Evolutionary conservation across 2,888 invertebrate species (phyloP).

Genomic region (Lingula anatina): DNA sequence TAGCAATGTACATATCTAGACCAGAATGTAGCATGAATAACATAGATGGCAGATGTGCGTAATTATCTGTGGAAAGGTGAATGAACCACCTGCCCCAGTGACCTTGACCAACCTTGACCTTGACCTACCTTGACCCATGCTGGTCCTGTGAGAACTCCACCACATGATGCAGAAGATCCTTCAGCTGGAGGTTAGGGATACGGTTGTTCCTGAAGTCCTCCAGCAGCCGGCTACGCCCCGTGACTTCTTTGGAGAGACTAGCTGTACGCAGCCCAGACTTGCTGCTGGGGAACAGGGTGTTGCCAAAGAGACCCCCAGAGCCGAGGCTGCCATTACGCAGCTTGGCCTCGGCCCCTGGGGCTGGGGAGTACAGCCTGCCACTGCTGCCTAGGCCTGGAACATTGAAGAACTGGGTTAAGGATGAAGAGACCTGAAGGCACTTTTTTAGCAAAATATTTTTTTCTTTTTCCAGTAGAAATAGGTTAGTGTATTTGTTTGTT

Average conservation of each 20-base stretch:
- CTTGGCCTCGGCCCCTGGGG: slow-evolving; percentile 87
- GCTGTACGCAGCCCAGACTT: slow-evolving; percentile 17
- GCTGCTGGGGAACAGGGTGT: slow-evolving; percentile 10
- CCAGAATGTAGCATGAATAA: too few species aligned
- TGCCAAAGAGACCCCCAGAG: slow-evolving; percentile 28
- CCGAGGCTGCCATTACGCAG: slow-evolving; percentile 54
- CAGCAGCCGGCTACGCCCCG: slow-evolving; percentile 74
- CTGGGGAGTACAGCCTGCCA: slow-evolving; percentile 70
- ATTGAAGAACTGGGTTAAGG: too few species aligned
- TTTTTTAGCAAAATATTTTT: too few species aligned
- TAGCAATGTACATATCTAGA: too few species aligned
- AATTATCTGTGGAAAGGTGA: too few species aligned
- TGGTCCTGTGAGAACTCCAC: slow-evolving; percentile 99
- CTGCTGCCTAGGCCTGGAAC: slow-evolving; percentile 31
- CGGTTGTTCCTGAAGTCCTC: slow-evolving; percentile 77
- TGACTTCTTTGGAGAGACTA: slow-evolving; percentile 44
- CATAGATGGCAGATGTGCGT: too few species aligned
- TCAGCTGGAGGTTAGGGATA: slow-evolving; percentile 62
- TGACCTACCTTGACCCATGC: slow-evolving; percentile 73
- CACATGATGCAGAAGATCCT: slow-evolving; percentile 94
- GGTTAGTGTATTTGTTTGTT: too few species aligned
- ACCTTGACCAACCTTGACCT: too few species aligned
- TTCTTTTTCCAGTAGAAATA: too few species aligned
- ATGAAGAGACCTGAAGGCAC: too few species aligned
- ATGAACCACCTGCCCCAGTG: too few species aligned